Evolutionary conservation across 1,140 invertebrate genomes (phyloP), one percentile per base, ranked within the genome.

Genomic region (Eueides isabella): DNA sequence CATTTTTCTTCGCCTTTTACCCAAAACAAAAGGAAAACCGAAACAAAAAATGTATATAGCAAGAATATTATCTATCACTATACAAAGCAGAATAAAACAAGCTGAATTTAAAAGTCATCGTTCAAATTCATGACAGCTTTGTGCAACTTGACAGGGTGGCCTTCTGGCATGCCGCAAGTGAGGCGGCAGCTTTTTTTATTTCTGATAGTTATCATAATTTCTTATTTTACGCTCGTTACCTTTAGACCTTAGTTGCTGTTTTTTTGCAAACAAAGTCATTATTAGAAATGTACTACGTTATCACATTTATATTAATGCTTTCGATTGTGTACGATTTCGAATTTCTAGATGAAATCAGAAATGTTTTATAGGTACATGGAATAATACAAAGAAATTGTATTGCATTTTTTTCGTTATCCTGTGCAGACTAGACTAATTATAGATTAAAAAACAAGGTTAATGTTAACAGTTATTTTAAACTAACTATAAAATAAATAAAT

Each of bases 111-210:
- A 82, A 82, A 80, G 76, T 74, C 71, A 87, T 87, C 85, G 77
- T 77, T 87, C 85, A 85, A 83, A 67, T 71, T 61, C 64, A 66
- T 85, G 85, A 87, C 85, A 87, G 82, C 72, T 63, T 80, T 72
- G 55, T 68, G 68, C 72, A 74, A 74, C 71, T 72, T 66, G 44
- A 66, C 64, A 66, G 71, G 14, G 38, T 55, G 28, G 64, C 64
- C 71, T 67, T 62, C 64, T 70, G 68, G 68, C 68, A 61, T 23
- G 61, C 68, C 33, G 61, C 61, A 70, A 72, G 6, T 30, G 71
- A 72, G 19, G 64, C 71, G 64, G 64, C 41, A 61, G 26, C 9
- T 12, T 55, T 23, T 71, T 64, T 65, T 72, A 72, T 72, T 55
- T 48, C 14, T 14, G 30, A 65, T 55, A 55, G 12, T 33, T 65